These are phyloP conservation scores for Sebastes matsubarae DNA, from an alignment of 2,797 vertebrate species.

Conservation along the genomic window DNA sequence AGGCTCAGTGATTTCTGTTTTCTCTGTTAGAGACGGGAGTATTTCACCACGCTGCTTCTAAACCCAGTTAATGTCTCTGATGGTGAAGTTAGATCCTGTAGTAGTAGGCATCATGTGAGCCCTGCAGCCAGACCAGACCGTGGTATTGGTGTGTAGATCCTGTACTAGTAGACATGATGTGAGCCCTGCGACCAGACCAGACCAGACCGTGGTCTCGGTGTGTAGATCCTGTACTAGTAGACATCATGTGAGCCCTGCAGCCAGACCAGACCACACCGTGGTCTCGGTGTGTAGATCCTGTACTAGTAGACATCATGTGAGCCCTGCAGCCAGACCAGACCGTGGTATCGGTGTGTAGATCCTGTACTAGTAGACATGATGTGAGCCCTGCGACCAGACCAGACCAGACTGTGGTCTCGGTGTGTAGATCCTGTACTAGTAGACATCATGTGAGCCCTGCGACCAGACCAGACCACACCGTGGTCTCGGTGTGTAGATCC, in stretches of 20 bases:
- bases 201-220: neutral
- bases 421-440: too few relatives aligned
- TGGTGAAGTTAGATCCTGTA: slow-evolving; percentile 23
- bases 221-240: neutral
- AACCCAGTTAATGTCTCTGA: slow-evolving; percentile 26
- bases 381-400: too few relatives aligned
- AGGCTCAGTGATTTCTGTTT: neutral
- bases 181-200: neutral
- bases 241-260: neutral
- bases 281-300: too few relatives aligned
- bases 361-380: too few relatives aligned
- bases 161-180: neutral
- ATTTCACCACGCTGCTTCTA: slow-evolving; percentile 5
- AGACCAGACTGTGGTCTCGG: too few relatives aligned
- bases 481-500: neutral
- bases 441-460: neutral
- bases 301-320: too few relatives aligned
- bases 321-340: too few relatives aligned
- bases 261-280: too few relatives aligned
- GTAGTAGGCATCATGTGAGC: neutral
- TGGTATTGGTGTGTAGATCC: too few relatives aligned
- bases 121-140: too few relatives aligned
- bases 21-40: neutral
- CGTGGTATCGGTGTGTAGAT: too few relatives aligned
- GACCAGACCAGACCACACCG: neutral